These are phyloP conservation scores for Hippasteria phrygiana DNA, from an alignment of 53 echinoderm and acorn worm genomes.

Conservation along the genomic window DNA sequence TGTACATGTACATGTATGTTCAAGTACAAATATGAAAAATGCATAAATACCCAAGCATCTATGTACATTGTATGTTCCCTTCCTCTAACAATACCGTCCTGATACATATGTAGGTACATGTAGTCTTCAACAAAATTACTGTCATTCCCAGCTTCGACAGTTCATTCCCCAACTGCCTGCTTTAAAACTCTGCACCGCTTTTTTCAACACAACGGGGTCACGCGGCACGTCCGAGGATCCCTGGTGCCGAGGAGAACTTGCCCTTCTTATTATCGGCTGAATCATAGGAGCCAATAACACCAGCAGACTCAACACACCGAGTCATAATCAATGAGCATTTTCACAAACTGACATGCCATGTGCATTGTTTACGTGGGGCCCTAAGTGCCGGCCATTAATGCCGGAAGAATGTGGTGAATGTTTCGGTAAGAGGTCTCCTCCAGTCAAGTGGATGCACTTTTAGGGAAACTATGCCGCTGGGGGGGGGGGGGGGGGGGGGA, in stretches of 20 bases:
- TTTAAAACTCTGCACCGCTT: background rate
- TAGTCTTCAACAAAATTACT: no score
- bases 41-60: no score
- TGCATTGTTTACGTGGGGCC: constrained; percentile 3
- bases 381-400: constrained; percentile 23
- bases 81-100: no score
- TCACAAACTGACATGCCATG: background rate
- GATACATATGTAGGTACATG: no score
- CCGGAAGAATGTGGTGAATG: constrained; percentile 21
- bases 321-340: constrained; percentile 18
- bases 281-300: background rate
- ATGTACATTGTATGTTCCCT: no score
- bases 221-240: background rate
- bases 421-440: constrained; percentile 15
- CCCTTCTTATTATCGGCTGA: background rate
- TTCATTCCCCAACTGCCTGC: background rate
- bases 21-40: no score
- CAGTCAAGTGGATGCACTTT: constrained; percentile 54
- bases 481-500: background rate
- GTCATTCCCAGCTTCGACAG: no score
- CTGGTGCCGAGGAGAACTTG: background rate
- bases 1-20: no score
- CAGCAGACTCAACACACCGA: constrained; percentile 13
- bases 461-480: constrained; percentile 35
- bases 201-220: background rate